Base-by-base conservation (phyloP, 2,113 vertebrate species). In the Sciurus niger region DNA sequence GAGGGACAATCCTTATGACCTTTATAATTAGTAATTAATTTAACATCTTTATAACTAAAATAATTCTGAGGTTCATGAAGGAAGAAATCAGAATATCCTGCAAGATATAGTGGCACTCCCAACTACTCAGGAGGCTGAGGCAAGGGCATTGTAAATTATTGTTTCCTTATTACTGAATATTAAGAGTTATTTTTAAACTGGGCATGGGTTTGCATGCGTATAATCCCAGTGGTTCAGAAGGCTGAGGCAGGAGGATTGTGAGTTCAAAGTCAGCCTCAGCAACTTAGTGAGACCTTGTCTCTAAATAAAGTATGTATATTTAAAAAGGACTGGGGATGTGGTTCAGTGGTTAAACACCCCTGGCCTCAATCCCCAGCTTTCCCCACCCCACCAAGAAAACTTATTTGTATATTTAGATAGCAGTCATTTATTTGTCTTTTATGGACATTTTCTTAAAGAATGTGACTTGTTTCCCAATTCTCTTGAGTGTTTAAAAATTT, bases 401-500 rank as follows among this genome's bases (percentile, higher is more conserved):
- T 65, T 95, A 28, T 87, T 88, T 87, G 6, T 83, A 2, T 93
- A 84, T 63, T 96, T 90, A 22, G 30, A 77, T 90, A 65, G 63
- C 10, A 63, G 58, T 20, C 22, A 34, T 95, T 90, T 86, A 58
- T 88, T 40, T 9, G 0, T 51, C 51, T 74, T 93, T 80, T 68
- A 17, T 22, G 89, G 68, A 65, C 58, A 92, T 72, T 84, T 90
- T 67, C 13, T 73, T 22, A 30, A 28, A 70, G 25, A 73, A 24
- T 90, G 20, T 84, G 32, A 24, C 30, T 92, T 95, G 13, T 90
- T 40, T 90, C 40, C 80, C 32, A 77, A 18, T 78, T 92, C 43
- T 93, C 63, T 84, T 48, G 16, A 87, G 55, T 90, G 22, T 90
- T 97, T 96, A 51, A 93, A 92, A 30, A 84, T 90, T 63, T 30